phyloP scores from a whole-genome alignment of 2,797 vertebrate species.

The Chaetophractus vellerosus region DNA sequence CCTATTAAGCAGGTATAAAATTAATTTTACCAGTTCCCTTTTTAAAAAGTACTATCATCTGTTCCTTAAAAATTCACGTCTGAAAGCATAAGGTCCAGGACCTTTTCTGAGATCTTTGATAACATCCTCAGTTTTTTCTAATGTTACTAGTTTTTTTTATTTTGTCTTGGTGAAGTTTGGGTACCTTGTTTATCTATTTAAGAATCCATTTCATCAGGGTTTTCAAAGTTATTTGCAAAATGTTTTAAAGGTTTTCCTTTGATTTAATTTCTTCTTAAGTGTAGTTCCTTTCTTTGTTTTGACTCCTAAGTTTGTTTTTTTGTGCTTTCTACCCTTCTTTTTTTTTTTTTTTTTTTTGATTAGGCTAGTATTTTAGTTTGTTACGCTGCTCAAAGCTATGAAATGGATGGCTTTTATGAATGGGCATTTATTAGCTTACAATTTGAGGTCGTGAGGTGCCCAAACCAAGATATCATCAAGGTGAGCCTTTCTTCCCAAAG shows the following conservation, averaged over 20 bases:
- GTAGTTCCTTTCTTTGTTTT: not conserved
- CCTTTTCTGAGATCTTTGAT: conserved; percentile 2
- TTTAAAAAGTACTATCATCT: conserved; percentile 52
- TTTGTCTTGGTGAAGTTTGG: not conserved
- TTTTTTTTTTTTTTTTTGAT: not conserved
- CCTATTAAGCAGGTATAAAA: conserved; percentile 38
- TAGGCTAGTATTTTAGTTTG: not conserved
- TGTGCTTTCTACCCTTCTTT: not conserved
- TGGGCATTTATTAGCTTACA: too few species aligned
- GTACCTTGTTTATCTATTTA: not conserved
- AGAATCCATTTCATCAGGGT: not conserved
- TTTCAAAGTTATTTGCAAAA: not conserved
- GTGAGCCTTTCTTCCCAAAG: too few species aligned
- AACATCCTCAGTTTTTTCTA: not conserved
- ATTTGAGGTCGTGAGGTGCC: too few species aligned
- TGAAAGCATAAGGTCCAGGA: conserved; percentile 17
- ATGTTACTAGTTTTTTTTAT: conserved; percentile 2
- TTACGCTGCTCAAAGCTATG: too few species aligned
- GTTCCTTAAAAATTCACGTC: conserved; percentile 22
- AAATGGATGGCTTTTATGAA: too few species aligned
- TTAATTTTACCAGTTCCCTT: not conserved
- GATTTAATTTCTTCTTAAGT: not conserved
- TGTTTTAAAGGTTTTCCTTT: not conserved
- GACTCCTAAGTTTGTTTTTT: not conserved
- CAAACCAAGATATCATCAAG: too few species aligned